These are phyloP conservation scores for Ellobium chinense DNA, from an alignment of 2,888 invertebrate species.

Conservation along the genomic window DNA sequence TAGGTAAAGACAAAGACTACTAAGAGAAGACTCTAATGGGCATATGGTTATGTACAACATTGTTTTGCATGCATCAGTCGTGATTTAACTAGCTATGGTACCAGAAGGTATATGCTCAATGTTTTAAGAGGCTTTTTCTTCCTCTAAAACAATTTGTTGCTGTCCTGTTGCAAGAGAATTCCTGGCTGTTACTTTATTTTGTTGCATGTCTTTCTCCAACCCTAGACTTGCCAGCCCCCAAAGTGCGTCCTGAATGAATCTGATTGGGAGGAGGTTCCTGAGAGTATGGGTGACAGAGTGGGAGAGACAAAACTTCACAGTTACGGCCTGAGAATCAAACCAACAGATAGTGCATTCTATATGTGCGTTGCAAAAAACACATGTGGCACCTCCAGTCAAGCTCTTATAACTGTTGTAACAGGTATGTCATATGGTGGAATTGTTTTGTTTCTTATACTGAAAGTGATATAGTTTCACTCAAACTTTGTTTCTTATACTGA, in stretches of 20 bases:
- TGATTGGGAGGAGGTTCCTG: neutral
- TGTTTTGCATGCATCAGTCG: too few relatives aligned
- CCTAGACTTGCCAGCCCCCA: conserved; percentile 14
- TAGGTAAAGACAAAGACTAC: too few relatives aligned
- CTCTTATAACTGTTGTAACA: conserved; percentile 36
- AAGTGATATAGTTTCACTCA: too few relatives aligned
- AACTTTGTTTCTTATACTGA: too few relatives aligned
- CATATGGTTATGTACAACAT: too few relatives aligned
- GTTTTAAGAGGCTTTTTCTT: too few relatives aligned
- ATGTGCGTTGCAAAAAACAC: conserved; percentile 28
- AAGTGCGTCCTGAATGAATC: neutral
- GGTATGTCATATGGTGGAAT: conserved; percentile 28
- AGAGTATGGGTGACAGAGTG: neutral
- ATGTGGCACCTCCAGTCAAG: neutral
- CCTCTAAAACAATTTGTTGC: too few relatives aligned
- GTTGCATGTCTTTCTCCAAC: neutral
- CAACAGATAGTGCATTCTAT: conserved; percentile 7
- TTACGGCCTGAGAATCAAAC: neutral
- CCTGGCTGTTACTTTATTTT: neutral
- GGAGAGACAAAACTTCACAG: neutral
- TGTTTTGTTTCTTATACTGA: too few relatives aligned
- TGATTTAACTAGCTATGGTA: too few relatives aligned
- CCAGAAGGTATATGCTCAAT: too few relatives aligned
- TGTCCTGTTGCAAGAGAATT: too few relatives aligned
- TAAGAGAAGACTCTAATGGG: too few relatives aligned